Evolutionary conservation across 53 echinoderm and acorn worm genomes (phyloP), one percentile per base, ranked within the genome.

Genomic region (Astropecten irregularis): DNA sequence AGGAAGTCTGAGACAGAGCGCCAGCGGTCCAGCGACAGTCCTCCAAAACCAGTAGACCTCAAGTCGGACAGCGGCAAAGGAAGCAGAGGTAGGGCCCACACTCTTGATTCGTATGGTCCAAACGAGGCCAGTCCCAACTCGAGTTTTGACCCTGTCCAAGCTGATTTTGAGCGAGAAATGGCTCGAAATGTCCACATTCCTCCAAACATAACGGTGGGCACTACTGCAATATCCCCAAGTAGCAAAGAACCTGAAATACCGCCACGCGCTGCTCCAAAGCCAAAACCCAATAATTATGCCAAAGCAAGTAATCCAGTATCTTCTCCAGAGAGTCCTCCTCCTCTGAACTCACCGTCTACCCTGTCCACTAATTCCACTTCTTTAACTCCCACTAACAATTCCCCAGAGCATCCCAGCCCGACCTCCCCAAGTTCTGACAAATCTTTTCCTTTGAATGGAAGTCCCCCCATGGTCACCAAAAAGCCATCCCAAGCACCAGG

Each of bases 1-100:
- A 84, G 66, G 39, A 85, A 85, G 59, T 79, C 79, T 0, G 74
- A 85, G 39, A 65, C 74, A 6, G 74, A 85, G 42, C 63, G 76
- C 13, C 85, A 71, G 21, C 85, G 51, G 28, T 72, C 72, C 19
- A 76, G 55, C 30, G 53, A 74, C 66, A 85, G 47, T 72, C 86
- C 86, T 28, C 65, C 74, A 22, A 37, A 73, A 51, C 51, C 76
- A 19, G n/a, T 55, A 9, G 55, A 62, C 21, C 27, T 44, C 47
- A 60, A 79, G 39, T 29, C 79, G 15, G 62, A 79, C n/a, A 61
- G 61, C 57, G 85, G 44, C 84, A 87, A 68, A 49, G 87, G 61
- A 32, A 31, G 27, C 49, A 79, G 79, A 79, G 79, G 79, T 79
- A 79, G 79, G 79, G 79, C 79, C 18, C 60, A 79, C 40, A 79